Conservation (phyloP, 2,888 invertebrate species). For the Cordilura impudica region DNA sequence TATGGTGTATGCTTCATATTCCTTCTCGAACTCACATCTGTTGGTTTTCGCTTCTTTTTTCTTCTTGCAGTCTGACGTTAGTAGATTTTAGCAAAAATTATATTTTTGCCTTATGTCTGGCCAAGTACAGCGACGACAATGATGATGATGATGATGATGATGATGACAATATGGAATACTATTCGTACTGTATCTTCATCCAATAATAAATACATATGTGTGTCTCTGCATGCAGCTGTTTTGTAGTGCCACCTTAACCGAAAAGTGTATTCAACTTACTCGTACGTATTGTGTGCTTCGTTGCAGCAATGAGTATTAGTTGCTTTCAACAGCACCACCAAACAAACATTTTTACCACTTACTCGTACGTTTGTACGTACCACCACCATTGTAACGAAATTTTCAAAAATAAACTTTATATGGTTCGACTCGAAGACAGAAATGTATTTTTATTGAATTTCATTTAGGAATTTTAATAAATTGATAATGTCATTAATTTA, state of each 20-base stretch:
- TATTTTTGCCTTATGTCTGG: slow-evolving; percentile 9
- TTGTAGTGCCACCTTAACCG: slow-evolving; percentile 40
- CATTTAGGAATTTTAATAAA: slow-evolving; percentile 60
- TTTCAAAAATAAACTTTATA: background rate
- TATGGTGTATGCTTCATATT: slow-evolving; percentile 3
- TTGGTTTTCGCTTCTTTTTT: slow-evolving; percentile 10
- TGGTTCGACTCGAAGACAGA: slow-evolving; percentile 23
- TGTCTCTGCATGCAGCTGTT: slow-evolving; percentile 31
- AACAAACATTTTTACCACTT: background rate
- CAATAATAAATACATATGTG: background rate
- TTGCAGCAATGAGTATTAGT: background rate
- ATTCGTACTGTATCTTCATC: slow-evolving; percentile 17
- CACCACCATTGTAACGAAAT: background rate
- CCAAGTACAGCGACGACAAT: background rate
- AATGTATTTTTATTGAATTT: slow-evolving; percentile 56
- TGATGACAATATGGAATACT: background rate
- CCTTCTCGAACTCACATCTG: slow-evolving; percentile 56
- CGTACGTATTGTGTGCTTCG: background rate
- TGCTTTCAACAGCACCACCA: slow-evolving; percentile 47
- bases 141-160: background rate
- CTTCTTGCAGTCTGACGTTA: background rate
- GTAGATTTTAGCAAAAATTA: background rate
- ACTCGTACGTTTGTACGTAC: too few relatives aligned
- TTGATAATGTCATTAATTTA: slow-evolving; percentile 60
- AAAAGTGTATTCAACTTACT: slow-evolving; percentile 49